These are phyloP conservation scores for Sturmia bella DNA, from an alignment of 2,888 invertebrate genomes.

Conservation along the genomic window DNA sequence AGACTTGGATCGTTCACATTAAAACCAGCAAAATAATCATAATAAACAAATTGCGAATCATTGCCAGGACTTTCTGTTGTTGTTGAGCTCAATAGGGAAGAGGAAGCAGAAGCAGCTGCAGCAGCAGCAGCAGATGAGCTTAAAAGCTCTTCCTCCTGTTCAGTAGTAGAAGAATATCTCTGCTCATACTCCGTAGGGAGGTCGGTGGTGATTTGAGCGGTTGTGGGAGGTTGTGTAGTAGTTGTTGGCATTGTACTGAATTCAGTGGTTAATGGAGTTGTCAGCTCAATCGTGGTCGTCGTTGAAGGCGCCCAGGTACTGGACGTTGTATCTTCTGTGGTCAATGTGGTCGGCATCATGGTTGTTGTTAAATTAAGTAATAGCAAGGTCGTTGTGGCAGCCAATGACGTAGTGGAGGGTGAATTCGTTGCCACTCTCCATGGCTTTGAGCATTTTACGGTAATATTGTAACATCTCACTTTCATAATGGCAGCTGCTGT, in stretches of 20 bases:
- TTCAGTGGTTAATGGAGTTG: constrained; percentile 58
- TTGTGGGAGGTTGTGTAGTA: constrained; percentile 23
- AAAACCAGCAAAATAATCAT: constrained; percentile 76
- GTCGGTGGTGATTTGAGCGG: constrained; percentile 5
- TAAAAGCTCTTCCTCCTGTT: constrained; percentile 1
- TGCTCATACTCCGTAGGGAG: constrained; percentile 45
- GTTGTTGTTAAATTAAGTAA: constrained; percentile 62
- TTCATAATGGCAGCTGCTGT: constrained; percentile 71
- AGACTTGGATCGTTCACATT: constrained; percentile 46
- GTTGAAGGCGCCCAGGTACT: constrained; percentile 40
- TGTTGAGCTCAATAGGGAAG: constrained; percentile 59
- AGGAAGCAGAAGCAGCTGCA: constrained; percentile 20
- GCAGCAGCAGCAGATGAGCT: constrained; percentile 19
- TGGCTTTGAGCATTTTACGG: constrained; percentile 78
- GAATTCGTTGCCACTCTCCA: constrained; percentile 78
- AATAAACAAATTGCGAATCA: constrained; percentile 77
- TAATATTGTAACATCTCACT: constrained; percentile 79
- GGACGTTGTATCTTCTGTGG: constrained; percentile 14
- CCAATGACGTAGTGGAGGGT: constrained; percentile 81
- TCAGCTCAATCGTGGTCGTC: constrained; percentile 53
- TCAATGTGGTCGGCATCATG: constrained; percentile 45
- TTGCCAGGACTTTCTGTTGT: constrained; percentile 69
- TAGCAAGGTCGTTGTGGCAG: constrained; percentile 74
- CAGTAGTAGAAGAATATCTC: constrained; percentile 39
- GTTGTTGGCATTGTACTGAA: constrained; percentile 51